Conservation (phyloP, 1,140 invertebrate species). For the Drosophila tani region DNA sequence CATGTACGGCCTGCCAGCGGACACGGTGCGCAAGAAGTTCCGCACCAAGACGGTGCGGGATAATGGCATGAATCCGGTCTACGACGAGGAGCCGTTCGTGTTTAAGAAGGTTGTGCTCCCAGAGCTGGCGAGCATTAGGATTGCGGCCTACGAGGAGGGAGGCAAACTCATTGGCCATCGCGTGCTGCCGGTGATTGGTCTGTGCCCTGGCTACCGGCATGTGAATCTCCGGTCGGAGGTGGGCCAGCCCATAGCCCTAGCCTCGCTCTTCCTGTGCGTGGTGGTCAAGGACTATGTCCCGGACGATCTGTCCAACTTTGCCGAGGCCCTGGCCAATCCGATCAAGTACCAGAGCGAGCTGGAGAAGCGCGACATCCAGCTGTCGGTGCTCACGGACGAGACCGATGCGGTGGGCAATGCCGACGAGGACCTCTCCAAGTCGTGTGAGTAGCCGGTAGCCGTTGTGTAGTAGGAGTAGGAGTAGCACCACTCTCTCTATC, state of each 20-base stretch:
- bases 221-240: conserved; percentile 95
- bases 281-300: conserved; percentile 99
- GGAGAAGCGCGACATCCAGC: conserved; percentile 96
- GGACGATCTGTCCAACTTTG: conserved; percentile 96
- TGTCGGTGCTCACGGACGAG: conserved; percentile 95
- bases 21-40: conserved; percentile 98
- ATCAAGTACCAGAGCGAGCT: conserved; percentile 98
- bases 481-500: neutral
- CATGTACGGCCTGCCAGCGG: conserved; percentile 99
- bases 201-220: conserved; percentile 97
- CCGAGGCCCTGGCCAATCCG: conserved; percentile 98
- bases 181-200: conserved; percentile 97
- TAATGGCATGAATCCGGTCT: conserved; percentile 98
- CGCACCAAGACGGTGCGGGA: conserved; percentile 96
- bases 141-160: conserved; percentile 98
- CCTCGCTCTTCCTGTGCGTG: conserved; percentile 96
- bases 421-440: conserved; percentile 84
- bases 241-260: conserved; percentile 96
- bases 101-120: conserved; percentile 99
- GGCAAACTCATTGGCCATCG: conserved; percentile 98
- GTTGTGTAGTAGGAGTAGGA: neutral
- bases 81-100: conserved; percentile 98
- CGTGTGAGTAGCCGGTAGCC: conserved; percentile 68
- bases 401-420: conserved; percentile 86
- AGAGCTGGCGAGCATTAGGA: conserved; percentile 97